Base-by-base conservation (phyloP, 1,140 invertebrate genomes). In the Homarus americanus region DNA sequence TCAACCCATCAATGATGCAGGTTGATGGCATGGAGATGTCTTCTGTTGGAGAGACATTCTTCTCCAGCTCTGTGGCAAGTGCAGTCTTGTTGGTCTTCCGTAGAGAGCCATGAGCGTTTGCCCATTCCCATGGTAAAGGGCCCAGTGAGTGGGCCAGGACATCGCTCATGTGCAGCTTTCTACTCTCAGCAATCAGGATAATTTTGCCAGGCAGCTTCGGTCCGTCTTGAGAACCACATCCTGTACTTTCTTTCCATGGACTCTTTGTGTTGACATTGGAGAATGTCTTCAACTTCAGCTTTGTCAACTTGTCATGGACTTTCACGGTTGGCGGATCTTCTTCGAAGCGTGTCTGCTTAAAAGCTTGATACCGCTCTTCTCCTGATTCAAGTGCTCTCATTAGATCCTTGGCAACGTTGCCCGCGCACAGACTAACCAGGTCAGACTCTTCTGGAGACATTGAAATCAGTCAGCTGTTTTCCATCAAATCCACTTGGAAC, bases 31-130 rank as follows among this genome's bases (percentile, higher is more conserved):
- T n/a, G n/a, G n/a, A n/a, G n/a, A n/a, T n/a, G n/a, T n/a, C n/a
- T n/a, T n/a, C n/a, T n/a, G n/a, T n/a, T n/a, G n/a, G n/a, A n/a
- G n/a, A n/a, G n/a, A 2, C 44, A 17, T 49, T 49, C 9, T 49
- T 49, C 53, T 92, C 75, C 20, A 89, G 38, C 10, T 92, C n/a
- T 34, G 36, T 89, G 20, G 49, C 83, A 63, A 91, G 66, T 17
- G 72, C 79, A 88, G 76, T 72, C 75, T 88, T 91, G 80, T 40
- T 87, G 28, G 90, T 92, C 76, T 92, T 92, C 28, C 73, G 66
- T 7, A 78, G 75, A 24, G 34, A 15, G 7, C 75, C 38, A 17
- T 36, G 34, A 41, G 4, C 32, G 40, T 40, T 92, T 7, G 75
- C 38, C 36, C 91, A 34, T 12, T 32, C 44, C 76, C 44, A 80